Percentiles rank a stretch among this genome's conserved stretches.
These are phyloP conservation scores for Oscheius sp. DNA, from an alignment of 2,888 invertebrate genomes.

Conservation along the genomic window DNA sequence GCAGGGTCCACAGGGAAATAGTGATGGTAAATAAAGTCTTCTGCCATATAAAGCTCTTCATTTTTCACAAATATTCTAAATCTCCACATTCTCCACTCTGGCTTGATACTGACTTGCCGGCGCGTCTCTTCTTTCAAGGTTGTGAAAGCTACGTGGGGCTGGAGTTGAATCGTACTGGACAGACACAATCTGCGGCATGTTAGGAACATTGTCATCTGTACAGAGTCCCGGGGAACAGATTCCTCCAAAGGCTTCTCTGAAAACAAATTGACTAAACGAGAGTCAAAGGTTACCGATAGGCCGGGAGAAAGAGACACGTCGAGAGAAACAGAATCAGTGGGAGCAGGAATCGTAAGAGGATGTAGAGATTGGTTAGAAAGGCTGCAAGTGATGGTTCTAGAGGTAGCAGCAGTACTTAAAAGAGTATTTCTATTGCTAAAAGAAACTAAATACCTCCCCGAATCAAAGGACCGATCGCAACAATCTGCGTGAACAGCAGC, in stretches of 20 bases:
- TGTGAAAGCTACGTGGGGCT: neutral
- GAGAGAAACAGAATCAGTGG: constrained; percentile 6
- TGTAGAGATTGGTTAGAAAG: constrained; percentile 13
- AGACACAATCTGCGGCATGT: neutral
- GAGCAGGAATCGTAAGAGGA: neutral
- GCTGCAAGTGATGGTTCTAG: neutral
- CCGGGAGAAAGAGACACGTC: constrained; percentile 12
- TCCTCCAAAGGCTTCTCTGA: constrained; percentile 1
- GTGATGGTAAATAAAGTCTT: too few relatives aligned
- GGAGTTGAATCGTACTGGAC: constrained; percentile 1
- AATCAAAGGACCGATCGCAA: neutral
- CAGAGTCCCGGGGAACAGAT: constrained; percentile 7
- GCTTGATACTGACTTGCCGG: neutral
- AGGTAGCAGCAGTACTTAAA: constrained; percentile 8
- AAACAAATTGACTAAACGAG: neutral
- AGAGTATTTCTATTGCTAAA: neutral
- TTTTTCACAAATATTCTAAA: neutral
- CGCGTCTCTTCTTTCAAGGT: too few relatives aligned
- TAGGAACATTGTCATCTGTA: neutral
- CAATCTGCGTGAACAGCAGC: constrained; percentile 9
- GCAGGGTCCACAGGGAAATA: too few relatives aligned
- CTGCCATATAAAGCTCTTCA: too few relatives aligned
- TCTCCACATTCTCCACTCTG: constrained; percentile 2
- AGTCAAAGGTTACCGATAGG: neutral
- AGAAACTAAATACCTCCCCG: neutral